A percentile compares a stretch with the other conserved stretches of the same genome.
These are phyloP conservation scores for Caenorhabditis sp. DNA, from an alignment of 2,888 invertebrate genomes.

Conservation along the genomic window DNA sequence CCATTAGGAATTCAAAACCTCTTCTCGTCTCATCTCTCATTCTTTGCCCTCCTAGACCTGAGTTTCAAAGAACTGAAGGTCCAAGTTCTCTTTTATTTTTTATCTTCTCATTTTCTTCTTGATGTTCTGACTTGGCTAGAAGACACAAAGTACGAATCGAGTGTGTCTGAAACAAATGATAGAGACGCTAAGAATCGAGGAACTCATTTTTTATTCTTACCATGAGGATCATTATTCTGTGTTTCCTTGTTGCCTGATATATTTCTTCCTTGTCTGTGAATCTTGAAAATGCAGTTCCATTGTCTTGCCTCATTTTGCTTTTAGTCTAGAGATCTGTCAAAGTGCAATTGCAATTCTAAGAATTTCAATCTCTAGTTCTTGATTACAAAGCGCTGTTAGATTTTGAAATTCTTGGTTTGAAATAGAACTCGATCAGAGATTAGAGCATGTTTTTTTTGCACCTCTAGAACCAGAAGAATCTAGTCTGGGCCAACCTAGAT, in stretches of 20 bases:
- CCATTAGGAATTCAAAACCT: slow-evolving; percentile 21
- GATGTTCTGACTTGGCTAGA: neutral
- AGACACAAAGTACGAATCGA: neutral
- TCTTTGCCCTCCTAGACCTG: slow-evolving; percentile 16
- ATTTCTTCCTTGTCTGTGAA: slow-evolving; percentile 18
- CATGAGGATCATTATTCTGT: neutral
- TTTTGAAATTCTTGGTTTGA: neutral
- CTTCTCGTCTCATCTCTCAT: slow-evolving; percentile 4
- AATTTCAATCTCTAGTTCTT: neutral
- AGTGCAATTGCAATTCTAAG: neutral
- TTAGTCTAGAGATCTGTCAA: neutral
- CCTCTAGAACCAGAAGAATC: no score
- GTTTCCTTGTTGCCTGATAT: neutral
- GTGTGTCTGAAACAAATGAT: no score
- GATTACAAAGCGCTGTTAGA: neutral
- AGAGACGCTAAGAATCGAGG: no score
- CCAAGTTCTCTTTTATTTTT: slow-evolving; percentile 1
- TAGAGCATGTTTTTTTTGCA: no score
- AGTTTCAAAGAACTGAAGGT: slow-evolving; percentile 26
- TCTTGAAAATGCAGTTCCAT: no score
- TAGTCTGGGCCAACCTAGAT: no score
- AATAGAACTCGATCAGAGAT: no score
- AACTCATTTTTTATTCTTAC: neutral
- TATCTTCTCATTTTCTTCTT: neutral
- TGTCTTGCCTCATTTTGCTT: neutral